A percentile compares a stretch with the other conserved stretches of the same genome.
These are phyloP conservation scores for Alviniconcha strummeri DNA, from an alignment of 2,888 invertebrate genomes.

Conservation along the genomic window DNA sequence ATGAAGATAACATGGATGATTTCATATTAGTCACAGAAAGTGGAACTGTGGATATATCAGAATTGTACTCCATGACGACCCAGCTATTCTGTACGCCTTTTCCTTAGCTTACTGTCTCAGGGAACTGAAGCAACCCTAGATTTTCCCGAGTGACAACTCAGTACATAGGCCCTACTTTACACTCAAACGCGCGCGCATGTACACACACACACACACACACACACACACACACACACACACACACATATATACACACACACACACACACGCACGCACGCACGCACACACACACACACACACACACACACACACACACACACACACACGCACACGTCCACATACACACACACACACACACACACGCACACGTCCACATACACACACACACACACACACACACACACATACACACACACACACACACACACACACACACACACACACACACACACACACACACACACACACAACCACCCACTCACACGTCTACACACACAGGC, in stretches of 20 bases:
- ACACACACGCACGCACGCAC: background rate
- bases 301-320: background rate
- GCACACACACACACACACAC: background rate
- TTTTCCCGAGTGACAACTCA: too few species aligned
- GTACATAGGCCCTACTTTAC: background rate
- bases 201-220: slow-evolving; percentile 19
- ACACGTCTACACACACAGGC: too few species aligned
- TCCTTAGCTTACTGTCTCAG: too few species aligned
- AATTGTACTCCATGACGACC: too few species aligned
- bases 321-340: background rate
- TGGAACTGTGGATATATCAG: too few species aligned
- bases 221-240: slow-evolving; percentile 11
- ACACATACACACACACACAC: background rate
- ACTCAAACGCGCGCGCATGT: background rate
- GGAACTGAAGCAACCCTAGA: too few species aligned
- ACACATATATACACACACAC: background rate
- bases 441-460: slow-evolving; percentile 2
- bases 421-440: background rate
- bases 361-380: too few species aligned
- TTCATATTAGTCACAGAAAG: too few species aligned
- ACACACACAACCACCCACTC: background rate
- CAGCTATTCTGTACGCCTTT: too few species aligned
- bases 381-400: too few species aligned
- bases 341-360: background rate
- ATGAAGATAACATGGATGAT: too few species aligned